Evolutionary conservation across 2,113 vertebrate genomes (phyloP), one percentile per base, ranked within the genome.

Genomic region (Aramus guarauna): DNA sequence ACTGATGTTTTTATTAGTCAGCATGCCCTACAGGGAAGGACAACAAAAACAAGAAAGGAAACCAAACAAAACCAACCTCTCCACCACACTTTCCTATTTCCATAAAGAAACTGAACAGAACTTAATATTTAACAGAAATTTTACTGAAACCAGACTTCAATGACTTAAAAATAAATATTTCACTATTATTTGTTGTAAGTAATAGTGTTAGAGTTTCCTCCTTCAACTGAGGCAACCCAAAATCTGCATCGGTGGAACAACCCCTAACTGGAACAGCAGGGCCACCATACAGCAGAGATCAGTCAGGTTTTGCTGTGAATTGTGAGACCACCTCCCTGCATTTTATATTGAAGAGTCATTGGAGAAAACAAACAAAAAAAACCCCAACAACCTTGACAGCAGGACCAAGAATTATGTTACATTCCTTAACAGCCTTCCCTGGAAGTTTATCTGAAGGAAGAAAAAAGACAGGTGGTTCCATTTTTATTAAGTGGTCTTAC

Each of bases 231-330:
- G 30, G 29, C n/a, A 72, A 30, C 23, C 20, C 59, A 30, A 56
- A 63, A 23, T 24, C 59, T 1, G 1, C 19, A n/a, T 6, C 0
- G 1, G 26, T 30, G 66, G 59, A 81, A 47, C 13, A n/a, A 6
- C 45, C 27, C 16, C 58, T 9, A 32, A 36, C 13, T 30, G 36
- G 50, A 58, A n/a, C 21, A 48, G 50, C 41, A 6, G 50, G 56
- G 41, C 30, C 41, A 39, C 2, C 2, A 41, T 8, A 8, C 32
- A 60, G 63, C 53, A 50, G 43, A 59, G 36, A 50, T 27, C 58
- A 56, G 36, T 3, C n/a, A 47, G 18, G 52, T 53, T 29, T 19
- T 2, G 15, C 37, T 55, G 27, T 6, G 5, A 77, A 29, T 1
- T 13, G 10, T 4, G 32, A 87, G 60, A 41, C 21, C 50, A 50